Percentiles rank a stretch among this genome's conserved stretches.
phyloP scores from a whole-genome alignment of 2,888 invertebrate genomes.

The Scaptomyza tumidula region DNA sequence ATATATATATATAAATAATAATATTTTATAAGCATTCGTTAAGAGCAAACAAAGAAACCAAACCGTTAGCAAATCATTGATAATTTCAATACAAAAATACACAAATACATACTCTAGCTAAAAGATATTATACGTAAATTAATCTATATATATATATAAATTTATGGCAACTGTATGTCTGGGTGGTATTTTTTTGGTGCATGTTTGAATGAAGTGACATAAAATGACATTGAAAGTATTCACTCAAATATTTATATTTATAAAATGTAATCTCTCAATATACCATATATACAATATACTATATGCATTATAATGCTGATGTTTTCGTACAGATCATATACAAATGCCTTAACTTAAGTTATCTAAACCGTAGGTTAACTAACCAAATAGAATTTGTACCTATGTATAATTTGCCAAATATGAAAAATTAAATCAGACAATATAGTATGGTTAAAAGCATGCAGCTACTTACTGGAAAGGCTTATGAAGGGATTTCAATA shows the following conservation, averaged over 20 bases:
- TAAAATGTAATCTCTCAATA: constrained; percentile 56
- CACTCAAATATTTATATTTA: constrained; percentile 44
- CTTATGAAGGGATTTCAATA: constrained; percentile 7
- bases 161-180: constrained; percentile 29
- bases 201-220: constrained; percentile 37
- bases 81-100: constrained; percentile 32
- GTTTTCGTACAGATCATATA: constrained; percentile 55
- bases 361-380: constrained; percentile 8
- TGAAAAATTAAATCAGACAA: constrained; percentile 31
- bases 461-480: constrained; percentile 22
- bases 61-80: constrained; percentile 54
- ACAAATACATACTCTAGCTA: constrained; percentile 42
- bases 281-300: constrained; percentile 30
- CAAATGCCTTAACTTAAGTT: constrained; percentile 52
- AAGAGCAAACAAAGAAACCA: constrained; percentile 37
- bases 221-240: constrained; percentile 57
- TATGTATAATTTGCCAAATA: constrained; percentile 56
- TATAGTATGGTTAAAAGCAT: constrained; percentile 24
- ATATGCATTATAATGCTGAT: constrained; percentile 46
- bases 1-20: constrained; percentile 25
- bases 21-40: constrained; percentile 59
- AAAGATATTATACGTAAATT: constrained; percentile 40
- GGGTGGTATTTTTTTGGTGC: constrained; percentile 44
- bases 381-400: constrained; percentile 35
- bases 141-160: constrained; percentile 23